Evolutionary conservation across 1,140 invertebrate species (phyloP).

Genomic region (Temnothorax nylanderi): DNA sequence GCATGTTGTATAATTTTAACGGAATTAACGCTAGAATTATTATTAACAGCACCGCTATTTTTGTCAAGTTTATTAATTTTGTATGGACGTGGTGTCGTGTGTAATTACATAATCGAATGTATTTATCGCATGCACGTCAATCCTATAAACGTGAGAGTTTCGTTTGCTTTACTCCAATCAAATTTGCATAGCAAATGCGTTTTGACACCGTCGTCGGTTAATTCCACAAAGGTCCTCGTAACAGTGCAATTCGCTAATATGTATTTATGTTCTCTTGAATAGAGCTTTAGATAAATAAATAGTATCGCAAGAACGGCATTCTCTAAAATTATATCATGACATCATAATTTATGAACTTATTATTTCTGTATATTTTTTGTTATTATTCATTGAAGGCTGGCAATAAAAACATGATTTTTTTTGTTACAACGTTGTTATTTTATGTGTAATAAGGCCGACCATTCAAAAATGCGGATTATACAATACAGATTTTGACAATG

Average conservation of each 20-base stretch:
- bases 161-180: slow-evolving; percentile 56
- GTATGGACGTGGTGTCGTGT: slow-evolving; percentile 34
- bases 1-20: not conserved
- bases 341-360: slow-evolving; percentile 51
- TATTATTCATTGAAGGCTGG: slow-evolving; percentile 41
- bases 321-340: slow-evolving; percentile 7
- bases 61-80: slow-evolving; percentile 42
- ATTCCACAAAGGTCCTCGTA: slow-evolving; percentile 43
- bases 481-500: slow-evolving; percentile 37
- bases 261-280: slow-evolving; percentile 43
- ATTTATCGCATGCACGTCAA: slow-evolving; percentile 51
- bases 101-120: slow-evolving; percentile 53
- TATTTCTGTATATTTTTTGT: slow-evolving; percentile 55
- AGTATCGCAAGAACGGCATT: slow-evolving; percentile 6
- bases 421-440: slow-evolving; percentile 48
- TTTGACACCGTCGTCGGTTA: slow-evolving; percentile 53
- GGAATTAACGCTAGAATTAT: slow-evolving; percentile 1
- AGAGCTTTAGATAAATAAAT: slow-evolving; percentile 15
- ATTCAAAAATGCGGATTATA: slow-evolving; percentile 30
- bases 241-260: slow-evolving; percentile 31
- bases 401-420: slow-evolving; percentile 46
- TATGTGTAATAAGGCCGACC: slow-evolving; percentile 22
- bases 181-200: slow-evolving; percentile 60
- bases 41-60: slow-evolving; percentile 14
- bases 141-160: slow-evolving; percentile 58